These are phyloP conservation scores for Autographa gamma DNA, from an alignment of 2,888 invertebrate species.

Conservation along the genomic window DNA sequence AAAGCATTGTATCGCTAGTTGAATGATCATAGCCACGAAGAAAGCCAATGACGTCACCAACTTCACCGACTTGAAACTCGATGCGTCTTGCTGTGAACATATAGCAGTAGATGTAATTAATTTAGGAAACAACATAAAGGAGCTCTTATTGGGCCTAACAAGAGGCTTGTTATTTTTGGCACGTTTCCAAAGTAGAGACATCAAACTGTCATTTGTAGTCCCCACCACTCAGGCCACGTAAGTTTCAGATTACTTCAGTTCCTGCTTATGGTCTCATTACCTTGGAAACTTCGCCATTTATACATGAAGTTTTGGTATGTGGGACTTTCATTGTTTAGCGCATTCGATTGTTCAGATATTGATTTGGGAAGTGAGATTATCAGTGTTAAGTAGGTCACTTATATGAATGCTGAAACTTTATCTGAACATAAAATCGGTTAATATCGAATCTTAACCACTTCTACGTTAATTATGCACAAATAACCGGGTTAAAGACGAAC, in stretches of 20 bases:
- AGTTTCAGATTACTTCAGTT: slow-evolving; percentile 52
- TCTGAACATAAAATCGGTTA: no score
- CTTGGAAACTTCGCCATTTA: slow-evolving; percentile 44
- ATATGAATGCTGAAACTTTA: no score
- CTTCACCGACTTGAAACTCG: slow-evolving; percentile 79
- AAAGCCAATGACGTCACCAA: slow-evolving; percentile 82
- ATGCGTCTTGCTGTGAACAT: slow-evolving; percentile 80
- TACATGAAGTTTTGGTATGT: slow-evolving; percentile 21
- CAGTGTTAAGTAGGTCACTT: no score
- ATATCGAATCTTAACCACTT: no score
- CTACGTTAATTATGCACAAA: no score
- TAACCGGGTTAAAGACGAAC: neutral
- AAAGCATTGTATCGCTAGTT: slow-evolving; percentile 83
- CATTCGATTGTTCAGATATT: slow-evolving; percentile 10
- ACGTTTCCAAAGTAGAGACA: slow-evolving; percentile 51
- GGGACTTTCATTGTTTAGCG: slow-evolving; percentile 17
- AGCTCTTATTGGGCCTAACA: slow-evolving; percentile 41
- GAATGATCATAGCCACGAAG: slow-evolving; percentile 83
- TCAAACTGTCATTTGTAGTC: slow-evolving; percentile 60
- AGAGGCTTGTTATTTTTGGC: slow-evolving; percentile 57
- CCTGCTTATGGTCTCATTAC: slow-evolving; percentile 40
- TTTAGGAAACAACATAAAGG: slow-evolving; percentile 38
- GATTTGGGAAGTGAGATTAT: no score
- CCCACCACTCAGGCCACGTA: slow-evolving; percentile 44
- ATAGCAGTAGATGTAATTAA: slow-evolving; percentile 44